Evolutionary conservation across 2,888 invertebrate genomes (phyloP), one percentile per base, ranked within the genome.

Genomic region (Perdita meconis): DNA sequence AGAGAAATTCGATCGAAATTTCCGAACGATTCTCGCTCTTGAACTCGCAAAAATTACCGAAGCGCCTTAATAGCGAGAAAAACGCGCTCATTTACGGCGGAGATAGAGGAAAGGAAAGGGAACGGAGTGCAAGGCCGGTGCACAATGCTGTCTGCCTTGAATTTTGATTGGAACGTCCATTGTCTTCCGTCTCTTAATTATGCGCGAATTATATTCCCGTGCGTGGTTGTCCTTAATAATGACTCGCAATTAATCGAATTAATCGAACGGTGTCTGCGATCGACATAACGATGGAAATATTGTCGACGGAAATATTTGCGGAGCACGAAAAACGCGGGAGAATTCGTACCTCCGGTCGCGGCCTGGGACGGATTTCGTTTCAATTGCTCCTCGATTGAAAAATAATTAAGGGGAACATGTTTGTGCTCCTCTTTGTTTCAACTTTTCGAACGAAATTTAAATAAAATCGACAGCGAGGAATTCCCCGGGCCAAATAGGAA

Each of bases 91-190:
- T 83, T 84, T 72, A 61, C 67, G 63, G 19, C 36, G 44, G 59
- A 78, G 55, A 24, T 79, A 59, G 74, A 50, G 47, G 80, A 68
- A 70, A 50, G 36, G 66, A 83, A 83, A 83, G 68, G 47, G 57
- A 57, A 55, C 42, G 55, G 53, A 55, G 59, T 47, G 50, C 67
- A 69, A 76, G 70, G 55, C 71, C 55, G 67, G 51, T 55, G 71
- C 66, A 87, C 84, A 88, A 88, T 87, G 76, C 76, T 73, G 84
- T 83, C 84, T 78, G 83, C 67, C 72, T 81, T 79, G 82, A 83
- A 84, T 86, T 82, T 83, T 75, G 82, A 86, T 85, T 80, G 81
- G 81, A 72, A 73, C 65, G 63, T 50, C 81, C 80, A 79, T 83
- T 82, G 78, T 81, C 79, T 83, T 73, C 78, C 71, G 71, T 53